These are phyloP conservation scores for Tupiocoris notatus DNA, from an alignment of 2,888 invertebrate species.

Conservation along the genomic window DNA sequence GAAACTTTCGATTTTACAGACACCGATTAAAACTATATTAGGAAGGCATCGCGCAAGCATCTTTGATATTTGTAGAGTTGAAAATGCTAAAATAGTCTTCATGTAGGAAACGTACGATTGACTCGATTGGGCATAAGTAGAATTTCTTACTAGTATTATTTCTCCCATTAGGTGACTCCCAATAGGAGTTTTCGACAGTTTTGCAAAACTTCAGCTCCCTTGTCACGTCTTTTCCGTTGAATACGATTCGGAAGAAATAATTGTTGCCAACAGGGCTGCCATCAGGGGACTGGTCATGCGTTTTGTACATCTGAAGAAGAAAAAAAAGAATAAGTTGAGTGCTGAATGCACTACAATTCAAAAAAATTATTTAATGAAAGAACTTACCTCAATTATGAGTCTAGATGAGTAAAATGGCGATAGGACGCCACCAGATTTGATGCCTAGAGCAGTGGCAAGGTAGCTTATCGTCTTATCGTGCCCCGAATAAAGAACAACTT, in stretches of 20 bases:
- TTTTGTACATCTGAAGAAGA: conserved; percentile 48
- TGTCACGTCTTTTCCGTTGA: conserved; percentile 85
- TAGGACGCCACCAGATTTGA: conserved; percentile 61
- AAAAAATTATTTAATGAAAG: neutral
- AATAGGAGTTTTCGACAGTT: conserved; percentile 51
- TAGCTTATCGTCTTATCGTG: conserved; percentile 90
- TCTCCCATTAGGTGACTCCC: conserved; percentile 53
- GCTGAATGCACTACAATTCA: no score
- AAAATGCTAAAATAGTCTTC: conserved; percentile 80
- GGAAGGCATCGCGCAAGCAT: conserved; percentile 62
- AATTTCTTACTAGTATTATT: conserved; percentile 55
- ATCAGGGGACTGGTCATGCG: conserved; percentile 42
- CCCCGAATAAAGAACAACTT: conserved; percentile 80
- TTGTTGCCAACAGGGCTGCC: conserved; percentile 60
- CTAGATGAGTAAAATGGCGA: conserved; percentile 83
- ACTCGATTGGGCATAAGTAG: conserved; percentile 79
- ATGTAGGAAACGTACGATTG: conserved; percentile 81
- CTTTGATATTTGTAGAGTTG: conserved; percentile 85
- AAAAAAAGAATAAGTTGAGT: conserved; percentile 23
- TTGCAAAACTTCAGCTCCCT: conserved; percentile 76
- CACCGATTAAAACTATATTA: conserved; percentile 3
- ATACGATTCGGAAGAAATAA: conserved; percentile 78
- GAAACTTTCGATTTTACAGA: no score
- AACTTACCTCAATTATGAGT: conserved; percentile 75
- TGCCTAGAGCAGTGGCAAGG: conserved; percentile 74